These are phyloP conservation scores for Brienomyrus longianalis DNA, from an alignment of 2,113 vertebrate species.

Conservation along the genomic window DNA sequence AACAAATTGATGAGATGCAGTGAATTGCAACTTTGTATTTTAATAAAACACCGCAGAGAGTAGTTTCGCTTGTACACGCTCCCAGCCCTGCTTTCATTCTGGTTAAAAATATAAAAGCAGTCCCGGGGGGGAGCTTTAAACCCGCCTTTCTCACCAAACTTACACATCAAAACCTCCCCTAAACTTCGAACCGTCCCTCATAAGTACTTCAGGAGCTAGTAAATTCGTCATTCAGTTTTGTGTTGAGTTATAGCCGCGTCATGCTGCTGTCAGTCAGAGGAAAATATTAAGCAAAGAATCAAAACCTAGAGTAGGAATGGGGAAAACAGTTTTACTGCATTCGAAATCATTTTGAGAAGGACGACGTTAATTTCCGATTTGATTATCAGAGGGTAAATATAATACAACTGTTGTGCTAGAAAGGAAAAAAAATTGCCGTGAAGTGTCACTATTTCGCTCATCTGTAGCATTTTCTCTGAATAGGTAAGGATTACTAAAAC, in stretches of 20 bases:
- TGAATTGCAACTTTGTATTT: background rate
- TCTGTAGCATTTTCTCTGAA: slow-evolving; percentile 30
- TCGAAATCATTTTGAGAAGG: slow-evolving; percentile 30
- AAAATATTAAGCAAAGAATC: background rate
- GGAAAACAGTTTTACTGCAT: slow-evolving; percentile 24
- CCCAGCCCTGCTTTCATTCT: slow-evolving; percentile 30
- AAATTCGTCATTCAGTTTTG: slow-evolving; percentile 38
- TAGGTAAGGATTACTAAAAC: slow-evolving; percentile 31
- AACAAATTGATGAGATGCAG: background rate
- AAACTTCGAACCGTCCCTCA: slow-evolving; percentile 41
- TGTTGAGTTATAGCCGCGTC: slow-evolving; percentile 32
- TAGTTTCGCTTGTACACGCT: slow-evolving; percentile 32
- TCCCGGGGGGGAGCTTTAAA: slow-evolving; percentile 22
- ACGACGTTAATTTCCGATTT: background rate
- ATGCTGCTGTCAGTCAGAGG: slow-evolving; percentile 25
- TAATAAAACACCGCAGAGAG: background rate
- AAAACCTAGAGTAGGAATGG: background rate
- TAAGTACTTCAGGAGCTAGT: slow-evolving; percentile 38
- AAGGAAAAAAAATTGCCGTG: background rate
- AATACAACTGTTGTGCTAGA: background rate
- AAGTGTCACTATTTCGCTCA: slow-evolving; percentile 15
- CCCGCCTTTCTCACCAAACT: slow-evolving; percentile 38
- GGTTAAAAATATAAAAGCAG: slow-evolving; percentile 23
- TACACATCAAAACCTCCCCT: slow-evolving; percentile 35
- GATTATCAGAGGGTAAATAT: background rate